Conservation (phyloP, 2,888 invertebrate species). For the Exocentrus adspersus region DNA sequence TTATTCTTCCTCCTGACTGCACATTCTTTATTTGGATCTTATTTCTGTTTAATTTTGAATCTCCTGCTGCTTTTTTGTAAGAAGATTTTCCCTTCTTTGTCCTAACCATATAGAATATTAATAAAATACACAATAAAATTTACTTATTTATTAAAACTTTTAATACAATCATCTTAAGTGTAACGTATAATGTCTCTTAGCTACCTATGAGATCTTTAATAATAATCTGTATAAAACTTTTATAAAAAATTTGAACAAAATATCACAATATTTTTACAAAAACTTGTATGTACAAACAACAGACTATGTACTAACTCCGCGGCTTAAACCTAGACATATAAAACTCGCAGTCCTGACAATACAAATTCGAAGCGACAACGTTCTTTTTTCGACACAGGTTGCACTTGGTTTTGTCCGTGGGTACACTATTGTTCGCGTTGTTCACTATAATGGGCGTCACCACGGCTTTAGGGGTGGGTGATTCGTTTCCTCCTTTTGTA, state of each 20-base stretch:
- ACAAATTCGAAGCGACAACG: conserved; percentile 79
- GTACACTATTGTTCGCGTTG: conserved; percentile 58
- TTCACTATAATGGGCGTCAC: conserved; percentile 61
- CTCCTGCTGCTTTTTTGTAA: no score
- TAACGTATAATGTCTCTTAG: conserved; percentile 30
- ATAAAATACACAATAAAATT: neutral
- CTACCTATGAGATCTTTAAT: conserved; percentile 37
- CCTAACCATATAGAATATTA: no score
- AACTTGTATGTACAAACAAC: conserved; percentile 23
- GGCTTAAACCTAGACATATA: conserved; percentile 89
- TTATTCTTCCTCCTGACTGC: neutral
- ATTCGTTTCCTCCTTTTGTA: conserved; percentile 70
- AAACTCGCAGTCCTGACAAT: conserved; percentile 92
- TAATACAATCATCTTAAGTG: conserved; percentile 10
- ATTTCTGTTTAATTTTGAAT: no score
- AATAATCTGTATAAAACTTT: conserved; percentile 36
- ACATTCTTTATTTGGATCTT: no score
- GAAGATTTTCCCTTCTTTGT: no score
- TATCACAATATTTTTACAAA: conserved; percentile 46
- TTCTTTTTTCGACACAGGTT: conserved; percentile 89
- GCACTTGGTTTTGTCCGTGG: conserved; percentile 74
- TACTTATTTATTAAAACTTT: conserved; percentile 14
- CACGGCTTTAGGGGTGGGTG: conserved; percentile 56
- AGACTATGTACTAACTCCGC: conserved; percentile 49
- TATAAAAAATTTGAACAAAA: conserved; percentile 46